Conservation (phyloP, 92 coral and sea anemone species). For the Zoanthus sansibaricus region DNA sequence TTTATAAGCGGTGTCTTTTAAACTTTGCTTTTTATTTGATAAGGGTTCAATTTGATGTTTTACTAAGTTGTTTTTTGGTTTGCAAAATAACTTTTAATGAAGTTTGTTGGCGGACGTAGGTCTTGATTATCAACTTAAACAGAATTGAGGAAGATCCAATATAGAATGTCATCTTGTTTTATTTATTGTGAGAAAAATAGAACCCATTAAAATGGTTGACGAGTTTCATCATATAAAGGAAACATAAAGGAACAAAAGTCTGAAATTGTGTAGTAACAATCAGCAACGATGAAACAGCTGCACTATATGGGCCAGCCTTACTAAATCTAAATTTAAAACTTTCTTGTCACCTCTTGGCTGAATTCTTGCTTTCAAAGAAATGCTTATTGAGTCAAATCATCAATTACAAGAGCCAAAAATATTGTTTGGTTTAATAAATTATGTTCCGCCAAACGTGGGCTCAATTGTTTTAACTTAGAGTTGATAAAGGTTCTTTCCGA, state of each 20-base stretch:
- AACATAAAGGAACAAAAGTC: neutral
- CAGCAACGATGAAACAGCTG: no score
- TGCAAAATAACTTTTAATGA: neutral
- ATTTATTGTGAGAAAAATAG: neutral
- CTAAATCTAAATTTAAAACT: no score
- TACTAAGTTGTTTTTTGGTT: neutral
- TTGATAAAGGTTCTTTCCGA: no score
- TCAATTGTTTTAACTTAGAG: no score
- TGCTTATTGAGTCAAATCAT: no score
- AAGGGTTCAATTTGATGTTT: neutral
- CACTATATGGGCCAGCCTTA: no score
- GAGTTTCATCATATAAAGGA: neutral
- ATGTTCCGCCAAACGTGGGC: no score
- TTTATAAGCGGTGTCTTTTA: neutral
- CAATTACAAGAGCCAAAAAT: no score
- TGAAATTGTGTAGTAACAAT: no score
- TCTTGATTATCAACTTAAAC: neutral
- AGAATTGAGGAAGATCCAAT: neutral
- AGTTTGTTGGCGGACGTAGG: neutral
- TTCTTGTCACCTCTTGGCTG: no score
- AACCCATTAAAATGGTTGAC: constrained; percentile 3
- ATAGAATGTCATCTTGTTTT: neutral
- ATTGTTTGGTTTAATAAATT: no score
- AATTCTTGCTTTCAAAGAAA: no score
- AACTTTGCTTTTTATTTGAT: neutral